Evolutionary conservation across 2,113 vertebrate genomes (phyloP).

Genomic region (Pseudolaguvia tuberculata): DNA sequence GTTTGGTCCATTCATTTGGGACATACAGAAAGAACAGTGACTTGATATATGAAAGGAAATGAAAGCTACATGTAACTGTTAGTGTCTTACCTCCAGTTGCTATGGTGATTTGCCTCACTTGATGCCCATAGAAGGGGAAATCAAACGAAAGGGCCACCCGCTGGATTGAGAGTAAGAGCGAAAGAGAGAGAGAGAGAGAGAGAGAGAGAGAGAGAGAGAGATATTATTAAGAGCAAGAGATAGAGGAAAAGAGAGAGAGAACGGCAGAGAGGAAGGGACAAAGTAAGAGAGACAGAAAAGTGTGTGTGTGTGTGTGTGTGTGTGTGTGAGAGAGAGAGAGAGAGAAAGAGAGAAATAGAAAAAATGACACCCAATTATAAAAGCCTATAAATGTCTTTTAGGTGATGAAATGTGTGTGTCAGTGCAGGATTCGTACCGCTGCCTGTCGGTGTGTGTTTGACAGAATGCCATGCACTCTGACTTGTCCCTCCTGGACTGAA

Average conservation of each 20-base stretch:
- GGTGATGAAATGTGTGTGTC: neutral
- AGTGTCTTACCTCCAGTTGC: conserved; percentile 82
- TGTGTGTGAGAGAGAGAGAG: neutral
- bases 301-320: too few species aligned
- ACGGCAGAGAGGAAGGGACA: neutral
- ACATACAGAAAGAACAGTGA: conserved; percentile 1
- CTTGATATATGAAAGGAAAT: neutral
- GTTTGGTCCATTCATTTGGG: neutral
- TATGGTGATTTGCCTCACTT: conserved; percentile 86
- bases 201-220: neutral
- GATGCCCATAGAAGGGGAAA: conserved; percentile 93
- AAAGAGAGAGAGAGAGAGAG: neutral
- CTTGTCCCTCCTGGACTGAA: conserved; percentile 71
- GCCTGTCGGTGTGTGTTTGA: conserved; percentile 89
- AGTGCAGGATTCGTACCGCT: conserved; percentile 71
- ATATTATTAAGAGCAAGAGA: neutral
- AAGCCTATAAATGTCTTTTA: neutral
- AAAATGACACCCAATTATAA: conserved; percentile 13
- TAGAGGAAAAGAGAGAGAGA: neutral
- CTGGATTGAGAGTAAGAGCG: conserved; percentile 57
- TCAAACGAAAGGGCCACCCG: conserved; percentile 86
- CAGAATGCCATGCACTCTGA: conserved; percentile 81
- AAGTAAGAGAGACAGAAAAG: too few species aligned
- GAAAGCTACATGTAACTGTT: conserved; percentile 2
- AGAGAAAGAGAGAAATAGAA: neutral